Evolutionary conservation across 2,113 vertebrate species (phyloP).

Genomic region (Rhynchomys soricoides): DNA sequence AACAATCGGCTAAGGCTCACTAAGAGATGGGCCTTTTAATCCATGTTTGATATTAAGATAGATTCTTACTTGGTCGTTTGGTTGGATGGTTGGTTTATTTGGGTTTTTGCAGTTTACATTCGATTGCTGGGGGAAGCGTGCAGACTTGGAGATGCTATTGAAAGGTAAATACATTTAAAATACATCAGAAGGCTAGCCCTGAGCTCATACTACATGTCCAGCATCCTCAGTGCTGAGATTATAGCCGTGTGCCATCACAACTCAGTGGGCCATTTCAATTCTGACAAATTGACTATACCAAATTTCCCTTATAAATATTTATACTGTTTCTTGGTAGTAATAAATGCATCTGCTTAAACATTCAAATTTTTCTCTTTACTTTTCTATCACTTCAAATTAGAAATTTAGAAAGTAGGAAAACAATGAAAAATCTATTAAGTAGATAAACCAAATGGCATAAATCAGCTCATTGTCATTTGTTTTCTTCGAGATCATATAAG

Average conservation of each 20-base stretch:
- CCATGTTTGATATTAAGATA: neutral
- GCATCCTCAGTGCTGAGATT: neutral
- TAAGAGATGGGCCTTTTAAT: neutral
- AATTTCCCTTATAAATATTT: conserved; percentile 7
- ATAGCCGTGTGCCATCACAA: neutral
- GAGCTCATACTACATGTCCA: neutral
- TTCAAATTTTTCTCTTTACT: neutral
- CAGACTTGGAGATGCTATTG: neutral
- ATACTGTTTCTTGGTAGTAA: neutral
- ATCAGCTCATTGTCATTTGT: conserved; percentile 41
- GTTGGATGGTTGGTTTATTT: neutral
- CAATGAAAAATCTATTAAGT: conserved; percentile 49
- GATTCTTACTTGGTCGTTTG: neutral
- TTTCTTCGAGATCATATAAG: conserved; percentile 50
- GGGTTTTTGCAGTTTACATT: neutral
- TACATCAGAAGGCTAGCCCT: neutral
- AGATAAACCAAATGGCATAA: conserved; percentile 12
- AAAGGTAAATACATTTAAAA: neutral
- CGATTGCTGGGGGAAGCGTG: fast-evolving
- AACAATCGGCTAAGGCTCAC: neutral
- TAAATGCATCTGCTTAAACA: neutral
- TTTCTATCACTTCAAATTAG: conserved; percentile 2
- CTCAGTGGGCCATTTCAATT: neutral
- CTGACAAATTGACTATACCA: neutral
- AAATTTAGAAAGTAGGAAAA: conserved; percentile 16